Evolutionary conservation across 2,113 vertebrate species (phyloP), one percentile per base, ranked within the genome.

Genomic region (Oryzias curvinotus): DNA sequence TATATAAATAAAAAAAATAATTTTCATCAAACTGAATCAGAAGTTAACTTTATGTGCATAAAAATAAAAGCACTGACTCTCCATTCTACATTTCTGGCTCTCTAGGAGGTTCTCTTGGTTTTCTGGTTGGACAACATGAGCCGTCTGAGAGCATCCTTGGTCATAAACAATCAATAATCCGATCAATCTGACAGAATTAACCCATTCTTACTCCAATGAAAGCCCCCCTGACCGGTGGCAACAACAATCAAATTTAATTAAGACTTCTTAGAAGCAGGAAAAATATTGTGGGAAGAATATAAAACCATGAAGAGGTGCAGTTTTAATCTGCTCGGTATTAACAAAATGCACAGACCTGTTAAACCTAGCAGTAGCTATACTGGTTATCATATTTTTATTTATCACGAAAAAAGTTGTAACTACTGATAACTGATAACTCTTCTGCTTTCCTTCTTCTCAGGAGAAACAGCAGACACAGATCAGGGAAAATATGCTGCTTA

Each of bases 261-360:
- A 58, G 57, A 62, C 47, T 73, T 81, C 73, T 74, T 36, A 36
- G 36, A 36, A 83, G 82, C 80, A 78, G 65, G 76, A 80, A 79
- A 52, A 51, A 85, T 78, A 68, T 54, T 62, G 58, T 52, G 62
- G 66, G 61, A 65, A 72, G 54, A 80, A 67, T 56, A 51, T 65
- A 70, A 68, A 58, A 78, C 69, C 19, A 74, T 64, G 70, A 44
- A 46, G 58, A 66, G 67, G 81, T 73, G 26, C 1, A 28, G 30
- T 2, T 36, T 36, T 36, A 7, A 36, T 36, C 6, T 36, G 21
- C 21, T 23, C 3, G 30, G 55, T 49, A 23, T 36, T 56, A 8
- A 14, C 61, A 80, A 50, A 69, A 70, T 60, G 23, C 25, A 14
- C 7, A 54, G 71, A 65, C 73, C 73, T 73, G 81, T 78, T 65